Conservation (phyloP, 2,113 vertebrate species). For the Platichthys stellatus region DNA sequence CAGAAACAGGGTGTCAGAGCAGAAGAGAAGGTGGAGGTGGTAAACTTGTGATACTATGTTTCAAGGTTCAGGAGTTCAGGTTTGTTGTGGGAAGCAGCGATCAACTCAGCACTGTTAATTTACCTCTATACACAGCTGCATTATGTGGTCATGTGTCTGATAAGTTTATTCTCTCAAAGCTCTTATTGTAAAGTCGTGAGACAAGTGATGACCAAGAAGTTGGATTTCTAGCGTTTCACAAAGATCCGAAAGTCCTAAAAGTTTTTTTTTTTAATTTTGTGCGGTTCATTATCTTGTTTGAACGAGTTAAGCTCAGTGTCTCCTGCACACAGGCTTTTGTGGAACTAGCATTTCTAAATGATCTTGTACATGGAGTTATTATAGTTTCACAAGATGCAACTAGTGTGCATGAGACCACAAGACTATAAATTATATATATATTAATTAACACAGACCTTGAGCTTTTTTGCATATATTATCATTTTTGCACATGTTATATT, state of each 20-base stretch:
- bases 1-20: not conserved
- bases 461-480: not conserved
- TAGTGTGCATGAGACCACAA: not conserved
- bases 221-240: not conserved
- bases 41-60: not conserved
- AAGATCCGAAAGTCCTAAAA: not conserved
- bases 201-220: not conserved
- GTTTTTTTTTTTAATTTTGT: too few relatives aligned
- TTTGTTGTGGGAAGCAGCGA: conserved; percentile 11
- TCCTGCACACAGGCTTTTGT: too few relatives aligned
- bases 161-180: too few relatives aligned
- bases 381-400: too few relatives aligned
- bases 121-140: conserved; percentile 30
- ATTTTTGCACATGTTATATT: not conserved
- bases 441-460: not conserved
- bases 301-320: not conserved
- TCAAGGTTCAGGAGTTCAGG: not conserved
- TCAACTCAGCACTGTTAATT: conserved; percentile 7
- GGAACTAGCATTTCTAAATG: too few relatives aligned
- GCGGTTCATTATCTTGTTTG: not conserved
- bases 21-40: not conserved
- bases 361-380: not conserved
- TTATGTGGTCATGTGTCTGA: too few relatives aligned
- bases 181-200: not conserved
- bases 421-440: not conserved